phyloP scores from a whole-genome alignment of 2,797 vertebrate species.

The Zenarchopterus dispar region DNA sequence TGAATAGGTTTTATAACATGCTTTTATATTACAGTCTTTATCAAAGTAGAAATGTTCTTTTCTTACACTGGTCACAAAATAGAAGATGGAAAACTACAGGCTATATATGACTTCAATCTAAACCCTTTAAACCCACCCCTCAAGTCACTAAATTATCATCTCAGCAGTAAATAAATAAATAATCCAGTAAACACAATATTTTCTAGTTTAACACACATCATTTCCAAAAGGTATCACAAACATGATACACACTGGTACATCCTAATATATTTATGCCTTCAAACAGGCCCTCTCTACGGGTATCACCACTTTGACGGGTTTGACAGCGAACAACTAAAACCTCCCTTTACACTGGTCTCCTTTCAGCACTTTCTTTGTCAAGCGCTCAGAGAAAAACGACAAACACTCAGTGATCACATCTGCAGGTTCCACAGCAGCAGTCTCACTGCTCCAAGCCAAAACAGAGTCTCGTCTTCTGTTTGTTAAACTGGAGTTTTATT shows the following conservation, averaged over 20 bases:
- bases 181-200: slow-evolving; percentile 61
- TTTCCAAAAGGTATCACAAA: slow-evolving; percentile 77
- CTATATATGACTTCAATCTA: slow-evolving; percentile 56
- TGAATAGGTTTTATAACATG: slow-evolving; percentile 66
- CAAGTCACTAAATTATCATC: slow-evolving; percentile 65
- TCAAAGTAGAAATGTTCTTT: slow-evolving; percentile 73
- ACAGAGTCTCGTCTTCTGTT: slow-evolving; percentile 53
- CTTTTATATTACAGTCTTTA: slow-evolving; percentile 74
- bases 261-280: slow-evolving; percentile 71
- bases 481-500: slow-evolving; percentile 39
- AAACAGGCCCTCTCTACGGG: slow-evolving; percentile 58
- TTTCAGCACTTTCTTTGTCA: slow-evolving; percentile 31
- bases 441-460: slow-evolving; percentile 44
- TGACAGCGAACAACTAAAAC: slow-evolving; percentile 73
- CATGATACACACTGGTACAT: slow-evolving; percentile 75
- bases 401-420: slow-evolving; percentile 37
- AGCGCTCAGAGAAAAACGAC: slow-evolving; percentile 5
- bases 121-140: slow-evolving; percentile 31
- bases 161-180: slow-evolving; percentile 70
- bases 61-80: slow-evolving; percentile 68
- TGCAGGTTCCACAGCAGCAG: slow-evolving; percentile 33
- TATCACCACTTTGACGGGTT: slow-evolving; percentile 75
- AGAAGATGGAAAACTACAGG: slow-evolving; percentile 72
- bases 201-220: slow-evolving; percentile 69
- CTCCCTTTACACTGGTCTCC: slow-evolving; percentile 24